Evolutionary conservation across 2,113 vertebrate species (phyloP).

Genomic region (Pelvicachromis taeniatus): DNA sequence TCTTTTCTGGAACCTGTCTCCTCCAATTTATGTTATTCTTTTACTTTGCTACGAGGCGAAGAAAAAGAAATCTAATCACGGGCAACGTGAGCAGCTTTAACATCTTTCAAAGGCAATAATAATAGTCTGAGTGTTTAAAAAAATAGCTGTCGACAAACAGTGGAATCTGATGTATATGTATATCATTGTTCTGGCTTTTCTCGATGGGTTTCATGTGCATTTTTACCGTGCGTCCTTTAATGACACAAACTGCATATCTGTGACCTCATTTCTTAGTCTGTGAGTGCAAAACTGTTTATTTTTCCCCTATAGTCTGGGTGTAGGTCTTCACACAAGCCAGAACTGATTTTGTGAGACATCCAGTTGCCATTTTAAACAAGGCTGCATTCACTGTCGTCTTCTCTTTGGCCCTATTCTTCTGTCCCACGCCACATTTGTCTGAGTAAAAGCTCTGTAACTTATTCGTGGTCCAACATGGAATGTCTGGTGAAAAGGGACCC

Average conservation of each 20-base stretch:
- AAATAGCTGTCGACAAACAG: neutral
- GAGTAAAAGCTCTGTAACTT: conserved; percentile 14
- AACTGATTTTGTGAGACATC: neutral
- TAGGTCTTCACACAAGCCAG: neutral
- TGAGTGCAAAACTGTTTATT: neutral
- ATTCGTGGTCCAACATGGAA: neutral
- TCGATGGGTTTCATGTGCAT: neutral
- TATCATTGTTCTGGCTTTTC: neutral
- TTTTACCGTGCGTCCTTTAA: neutral
- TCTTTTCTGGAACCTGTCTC: neutral
- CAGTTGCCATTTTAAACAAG: neutral
- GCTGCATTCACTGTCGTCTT: neutral
- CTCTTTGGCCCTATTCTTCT: neutral
- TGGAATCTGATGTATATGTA: neutral
- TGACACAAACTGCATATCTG: neutral
- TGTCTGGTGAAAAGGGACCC: conserved; percentile 26
- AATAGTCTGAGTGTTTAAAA: neutral
- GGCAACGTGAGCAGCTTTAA: neutral
- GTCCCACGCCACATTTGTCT: neutral
- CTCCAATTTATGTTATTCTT: conserved; percentile 4
- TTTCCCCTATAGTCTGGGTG: neutral
- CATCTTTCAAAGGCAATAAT: conserved; percentile 11
- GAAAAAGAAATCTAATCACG: conserved; percentile 17
- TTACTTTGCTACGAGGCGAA: neutral
- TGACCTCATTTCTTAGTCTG: neutral